phyloP scores from a whole-genome alignment of 2,113 vertebrate genomes.

The Bucco capensis region DNA sequence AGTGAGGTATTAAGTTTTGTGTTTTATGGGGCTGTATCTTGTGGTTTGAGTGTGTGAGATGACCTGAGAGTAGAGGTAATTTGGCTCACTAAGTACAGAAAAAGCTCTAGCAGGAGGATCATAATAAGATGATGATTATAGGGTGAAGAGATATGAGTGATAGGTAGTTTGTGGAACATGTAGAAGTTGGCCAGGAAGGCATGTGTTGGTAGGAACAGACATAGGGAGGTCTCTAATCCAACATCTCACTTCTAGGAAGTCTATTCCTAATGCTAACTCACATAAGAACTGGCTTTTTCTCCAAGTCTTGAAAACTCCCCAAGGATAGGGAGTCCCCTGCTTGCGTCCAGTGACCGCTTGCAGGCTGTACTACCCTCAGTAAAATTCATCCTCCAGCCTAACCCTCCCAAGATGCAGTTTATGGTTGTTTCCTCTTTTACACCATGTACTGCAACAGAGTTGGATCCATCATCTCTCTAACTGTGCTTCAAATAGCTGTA shows the following conservation, averaged over 20 bases:
- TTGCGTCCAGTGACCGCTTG: not conserved
- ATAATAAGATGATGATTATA: not conserved
- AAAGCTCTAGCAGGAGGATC: not conserved
- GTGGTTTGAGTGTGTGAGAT: not conserved
- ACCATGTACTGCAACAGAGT: not conserved
- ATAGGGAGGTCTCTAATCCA: not conserved
- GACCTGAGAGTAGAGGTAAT: not conserved
- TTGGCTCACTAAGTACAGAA: not conserved
- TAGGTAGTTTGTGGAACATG: not conserved
- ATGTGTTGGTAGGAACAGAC: not conserved
- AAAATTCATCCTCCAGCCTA: not conserved
- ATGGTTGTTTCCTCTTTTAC: not conserved
- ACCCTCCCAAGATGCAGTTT: not conserved
- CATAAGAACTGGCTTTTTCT: not conserved
- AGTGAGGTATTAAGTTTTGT: not conserved
- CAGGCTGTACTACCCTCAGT: not conserved
- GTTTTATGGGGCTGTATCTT: not conserved
- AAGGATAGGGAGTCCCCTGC: not conserved
- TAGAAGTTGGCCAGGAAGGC: not conserved
- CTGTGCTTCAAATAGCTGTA: not conserved
- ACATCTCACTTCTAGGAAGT: not conserved
- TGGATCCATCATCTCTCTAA: not conserved
- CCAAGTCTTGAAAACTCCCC: not conserved
- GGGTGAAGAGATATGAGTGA: not conserved
- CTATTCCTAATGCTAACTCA: not conserved